Percentiles rank a stretch among this genome's conserved stretches.
phyloP scores from a whole-genome alignment of 2,888 invertebrate species.

The Eilema depressum region DNA sequence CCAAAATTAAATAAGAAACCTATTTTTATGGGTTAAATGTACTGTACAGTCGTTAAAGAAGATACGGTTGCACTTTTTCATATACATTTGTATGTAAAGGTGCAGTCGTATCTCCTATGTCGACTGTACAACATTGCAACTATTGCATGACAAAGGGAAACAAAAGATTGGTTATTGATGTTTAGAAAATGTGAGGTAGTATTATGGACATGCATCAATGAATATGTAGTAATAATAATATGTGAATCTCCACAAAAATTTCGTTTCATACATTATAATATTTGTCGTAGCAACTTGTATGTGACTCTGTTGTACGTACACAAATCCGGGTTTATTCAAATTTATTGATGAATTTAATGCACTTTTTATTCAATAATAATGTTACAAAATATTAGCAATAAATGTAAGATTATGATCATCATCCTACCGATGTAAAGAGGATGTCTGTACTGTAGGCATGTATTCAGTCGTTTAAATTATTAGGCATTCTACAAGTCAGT shows the following conservation, averaged over 20 bases:
- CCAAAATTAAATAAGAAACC: too few relatives aligned
- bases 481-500: conserved; percentile 6
- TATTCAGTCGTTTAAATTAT: conserved; percentile 9
- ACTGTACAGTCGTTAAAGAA: too few relatives aligned
- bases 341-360: conserved; percentile 42
- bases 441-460: conserved; percentile 10
- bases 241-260: conserved; percentile 11
- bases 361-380: conserved; percentile 28
- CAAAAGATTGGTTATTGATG: background rate
- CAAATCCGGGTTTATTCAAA: conserved; percentile 44
- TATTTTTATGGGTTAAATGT: too few relatives aligned
- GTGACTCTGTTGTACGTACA: conserved; percentile 23
- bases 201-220: background rate
- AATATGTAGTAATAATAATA: background rate
- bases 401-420: conserved; percentile 21
- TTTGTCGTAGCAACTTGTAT: conserved; percentile 28
- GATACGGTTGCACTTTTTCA: too few relatives aligned
- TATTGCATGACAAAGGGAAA: too few relatives aligned
- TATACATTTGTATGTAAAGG: too few relatives aligned
- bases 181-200: background rate
- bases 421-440: conserved; percentile 8
- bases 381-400: conserved; percentile 23
- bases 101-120: too few relatives aligned
- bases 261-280: conserved; percentile 22
- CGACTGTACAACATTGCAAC: too few relatives aligned